phyloP scores from a whole-genome alignment of 2,113 vertebrate species.

The Steatornis caripensis region DNA sequence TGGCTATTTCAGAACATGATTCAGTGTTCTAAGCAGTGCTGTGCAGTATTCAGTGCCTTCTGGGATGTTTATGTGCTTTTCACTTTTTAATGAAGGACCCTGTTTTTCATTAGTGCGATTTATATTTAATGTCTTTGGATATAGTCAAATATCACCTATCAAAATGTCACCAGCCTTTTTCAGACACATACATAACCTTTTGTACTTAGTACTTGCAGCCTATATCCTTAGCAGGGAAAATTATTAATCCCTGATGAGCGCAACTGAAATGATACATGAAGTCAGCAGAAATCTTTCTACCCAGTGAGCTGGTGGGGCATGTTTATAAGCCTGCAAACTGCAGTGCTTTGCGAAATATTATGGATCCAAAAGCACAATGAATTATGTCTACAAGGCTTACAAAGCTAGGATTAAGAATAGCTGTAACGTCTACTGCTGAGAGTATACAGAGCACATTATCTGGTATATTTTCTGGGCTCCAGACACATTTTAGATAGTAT shows the following conservation, averaged over 20 bases:
- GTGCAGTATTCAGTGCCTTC: background rate
- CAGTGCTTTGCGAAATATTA: slow-evolving; percentile 23
- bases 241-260: slow-evolving; percentile 30
- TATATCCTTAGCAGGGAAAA: background rate
- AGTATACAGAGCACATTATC: background rate
- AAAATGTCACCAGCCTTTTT: background rate
- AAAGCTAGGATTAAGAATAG: slow-evolving; percentile 37
- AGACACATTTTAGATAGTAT: background rate
- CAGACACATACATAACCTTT: background rate
- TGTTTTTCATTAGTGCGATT: background rate
- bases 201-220: background rate
- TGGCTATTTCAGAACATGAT: background rate
- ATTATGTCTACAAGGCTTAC: background rate
- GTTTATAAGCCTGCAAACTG: slow-evolving; percentile 46
- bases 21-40: background rate
- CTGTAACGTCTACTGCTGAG: background rate
- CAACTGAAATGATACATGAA: slow-evolving; percentile 1
- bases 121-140: background rate
- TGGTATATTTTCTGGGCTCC: background rate
- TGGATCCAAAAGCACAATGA: background rate
- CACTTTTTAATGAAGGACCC: background rate
- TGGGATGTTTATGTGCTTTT: background rate
- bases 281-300: slow-evolving; percentile 55
- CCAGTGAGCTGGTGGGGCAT: background rate
- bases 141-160: background rate